These are phyloP conservation scores for Bombus vancouverensis DNA, from an alignment of 1,140 invertebrate genomes.

Conservation along the genomic window DNA sequence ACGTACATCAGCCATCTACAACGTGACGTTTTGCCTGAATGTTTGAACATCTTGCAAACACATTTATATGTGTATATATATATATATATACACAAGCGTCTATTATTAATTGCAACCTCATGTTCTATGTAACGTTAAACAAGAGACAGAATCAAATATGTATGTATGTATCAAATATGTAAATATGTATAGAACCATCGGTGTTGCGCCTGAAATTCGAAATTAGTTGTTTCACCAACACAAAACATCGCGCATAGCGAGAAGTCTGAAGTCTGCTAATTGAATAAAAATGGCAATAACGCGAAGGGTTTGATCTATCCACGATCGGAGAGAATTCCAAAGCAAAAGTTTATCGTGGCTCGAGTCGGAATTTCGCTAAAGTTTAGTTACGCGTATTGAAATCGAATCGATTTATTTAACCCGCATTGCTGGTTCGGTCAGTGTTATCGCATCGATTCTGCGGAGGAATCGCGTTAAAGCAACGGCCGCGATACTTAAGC, in stretches of 20 bases:
- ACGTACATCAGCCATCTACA: not conserved
- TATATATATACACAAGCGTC: not conserved
- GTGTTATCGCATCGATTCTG: not conserved
- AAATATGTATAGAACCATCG: not conserved
- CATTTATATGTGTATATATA: not conserved
- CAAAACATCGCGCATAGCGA: not conserved
- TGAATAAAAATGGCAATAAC: not conserved
- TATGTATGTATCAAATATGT: too few relatives aligned
- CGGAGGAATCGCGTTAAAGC: constrained; percentile 11
- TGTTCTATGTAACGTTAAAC: not conserved
- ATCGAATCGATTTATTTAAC: constrained; percentile 22
- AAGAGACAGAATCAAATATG: not conserved
- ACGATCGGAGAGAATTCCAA: not conserved
- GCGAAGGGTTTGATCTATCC: not conserved
- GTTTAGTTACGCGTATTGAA: not conserved
- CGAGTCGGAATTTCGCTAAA: not conserved
- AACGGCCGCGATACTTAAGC: constrained; percentile 49
- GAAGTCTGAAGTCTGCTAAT: too few relatives aligned
- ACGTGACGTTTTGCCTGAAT: not conserved
- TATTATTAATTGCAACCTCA: not conserved
- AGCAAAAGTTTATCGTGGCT: not conserved
- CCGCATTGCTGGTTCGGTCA: not conserved
- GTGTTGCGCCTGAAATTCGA: not conserved
- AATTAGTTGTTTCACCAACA: not conserved
- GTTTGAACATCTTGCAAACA: not conserved